Evolutionary conservation across 2,113 vertebrate species (phyloP), one percentile per base, ranked within the genome.

Genomic region (Cyanoramphus novaezelandiae): DNA sequence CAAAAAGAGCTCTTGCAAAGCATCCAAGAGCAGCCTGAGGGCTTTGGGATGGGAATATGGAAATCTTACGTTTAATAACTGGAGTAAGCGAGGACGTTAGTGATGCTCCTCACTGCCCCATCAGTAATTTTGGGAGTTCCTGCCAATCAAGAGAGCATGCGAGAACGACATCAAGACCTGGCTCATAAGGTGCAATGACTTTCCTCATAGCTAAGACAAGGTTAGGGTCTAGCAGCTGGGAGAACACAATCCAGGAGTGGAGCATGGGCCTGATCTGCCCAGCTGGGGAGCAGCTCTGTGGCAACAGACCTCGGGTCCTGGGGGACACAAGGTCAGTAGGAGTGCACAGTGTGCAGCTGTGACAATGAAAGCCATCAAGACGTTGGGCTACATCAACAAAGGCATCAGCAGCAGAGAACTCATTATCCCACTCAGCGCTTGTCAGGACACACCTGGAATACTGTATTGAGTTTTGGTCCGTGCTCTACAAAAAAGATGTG

Each of bases 31-130:
- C 33, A 37, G 68, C 74, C 57, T 18, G 6, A 7, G 37, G 35
- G 4, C 8, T 1, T 29, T 6, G 44, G 37, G 70, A 25, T 7
- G 27, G 68, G 37, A 29, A 39, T 0, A 17, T 37, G 8, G 33
- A 52, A 46, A 28, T 2, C 29, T 31, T 7, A 4, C 0, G 7
- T 55, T 55, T 21, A 18, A 4, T 8, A 47, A 9, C 14, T 4
- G 35, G 31, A 19, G 65, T 1, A 4, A 13, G 20, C n/a, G 46
- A 46, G 23, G 41, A 8, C 0, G 2, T 1, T 27, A 13, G 77
- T 4, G 62, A 24, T 8, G 64, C 19, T 49, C 50, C 63, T 15
- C 2, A 8, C 47, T 43, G 82, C 37, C 2, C 1, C 0, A 3
- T 8, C 49, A 3, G 47, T 10, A 0, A 13, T 41, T 24, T 8